A percentile compares a stretch with the other conserved stretches of the same genome.
Evolutionary conservation across 2,888 invertebrate genomes (phyloP).

Genomic region (Glaucopsyche alexis): DNA sequence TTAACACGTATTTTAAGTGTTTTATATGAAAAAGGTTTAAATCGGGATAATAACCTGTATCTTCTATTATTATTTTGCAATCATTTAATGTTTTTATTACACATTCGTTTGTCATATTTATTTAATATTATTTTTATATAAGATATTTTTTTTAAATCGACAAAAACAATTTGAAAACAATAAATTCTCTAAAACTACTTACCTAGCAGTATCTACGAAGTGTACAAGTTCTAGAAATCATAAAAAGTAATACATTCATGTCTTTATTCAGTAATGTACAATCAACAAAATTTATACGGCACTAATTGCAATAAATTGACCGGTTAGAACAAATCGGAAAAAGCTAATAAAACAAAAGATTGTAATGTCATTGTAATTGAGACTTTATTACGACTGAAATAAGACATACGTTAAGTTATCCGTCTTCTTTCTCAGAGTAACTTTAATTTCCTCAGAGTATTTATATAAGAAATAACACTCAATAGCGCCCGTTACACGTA

Average conservation of each 20-base stretch:
- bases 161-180: background rate
- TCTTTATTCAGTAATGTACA: background rate
- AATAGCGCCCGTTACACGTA: background rate
- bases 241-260: background rate
- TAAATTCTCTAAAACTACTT: background rate
- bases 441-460: background rate
- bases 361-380: too few species aligned
- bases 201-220: background rate
- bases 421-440: background rate
- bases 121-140: background rate
- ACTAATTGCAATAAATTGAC: background rate
- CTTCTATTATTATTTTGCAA: too few species aligned
- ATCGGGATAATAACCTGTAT: too few species aligned
- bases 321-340: background rate
- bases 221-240: constrained; percentile 27
- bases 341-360: too few species aligned
- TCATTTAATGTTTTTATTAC: background rate
- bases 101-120: background rate
- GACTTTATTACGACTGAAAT: too few species aligned
- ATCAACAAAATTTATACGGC: background rate
- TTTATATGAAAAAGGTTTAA: too few species aligned
- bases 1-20: too few species aligned
- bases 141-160: background rate
- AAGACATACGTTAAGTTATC: too few species aligned
- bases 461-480: background rate